A percentile compares a stretch with the other conserved stretches of the same genome.
These are phyloP conservation scores for Drosophila bunnanda DNA, from an alignment of 2,888 invertebrate species.

Conservation along the genomic window DNA sequence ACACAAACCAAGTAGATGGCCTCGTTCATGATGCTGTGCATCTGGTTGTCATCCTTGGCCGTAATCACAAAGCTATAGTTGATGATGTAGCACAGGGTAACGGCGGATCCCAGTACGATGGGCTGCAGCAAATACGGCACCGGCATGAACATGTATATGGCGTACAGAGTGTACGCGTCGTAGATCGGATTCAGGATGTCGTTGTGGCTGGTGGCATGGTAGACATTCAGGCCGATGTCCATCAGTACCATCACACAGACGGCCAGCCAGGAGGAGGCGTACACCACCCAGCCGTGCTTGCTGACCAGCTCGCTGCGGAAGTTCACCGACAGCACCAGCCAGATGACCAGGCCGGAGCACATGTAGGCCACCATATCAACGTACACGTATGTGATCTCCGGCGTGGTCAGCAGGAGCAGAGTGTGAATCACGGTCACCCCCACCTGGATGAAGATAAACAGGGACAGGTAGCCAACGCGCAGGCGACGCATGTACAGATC, in stretches of 20 bases:
- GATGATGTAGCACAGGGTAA: conserved; percentile 88
- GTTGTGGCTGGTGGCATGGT: conserved; percentile 86
- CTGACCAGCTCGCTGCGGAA: conserved; percentile 83
- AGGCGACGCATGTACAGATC: conserved; percentile 91
- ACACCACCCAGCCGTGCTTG: conserved; percentile 83
- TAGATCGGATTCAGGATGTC: conserved; percentile 88
- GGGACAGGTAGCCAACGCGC: conserved; percentile 91
- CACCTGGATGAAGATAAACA: conserved; percentile 90
- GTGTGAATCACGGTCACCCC: conserved; percentile 88
- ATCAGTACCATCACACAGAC: conserved; percentile 86
- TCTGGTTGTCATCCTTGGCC: conserved; percentile 78
- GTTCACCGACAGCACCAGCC: conserved; percentile 82
- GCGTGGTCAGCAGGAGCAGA: conserved; percentile 86
- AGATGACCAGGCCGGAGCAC: conserved; percentile 78
- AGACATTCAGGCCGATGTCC: conserved; percentile 89
- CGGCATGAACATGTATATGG: conserved; percentile 93
- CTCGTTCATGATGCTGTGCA: conserved; percentile 87
- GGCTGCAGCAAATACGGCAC: conserved; percentile 90
- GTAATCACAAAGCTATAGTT: conserved; percentile 86
- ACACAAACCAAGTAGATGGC: conserved; percentile 86
- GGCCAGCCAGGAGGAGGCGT: conserved; percentile 84
- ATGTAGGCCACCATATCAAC: conserved; percentile 83
- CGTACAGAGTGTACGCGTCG: conserved; percentile 89
- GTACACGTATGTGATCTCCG: conserved; percentile 76
- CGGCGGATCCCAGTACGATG: conserved; percentile 88